Base-by-base conservation (phyloP, 2,113 vertebrate species). In the Xiphophorus hellerii region DNA sequence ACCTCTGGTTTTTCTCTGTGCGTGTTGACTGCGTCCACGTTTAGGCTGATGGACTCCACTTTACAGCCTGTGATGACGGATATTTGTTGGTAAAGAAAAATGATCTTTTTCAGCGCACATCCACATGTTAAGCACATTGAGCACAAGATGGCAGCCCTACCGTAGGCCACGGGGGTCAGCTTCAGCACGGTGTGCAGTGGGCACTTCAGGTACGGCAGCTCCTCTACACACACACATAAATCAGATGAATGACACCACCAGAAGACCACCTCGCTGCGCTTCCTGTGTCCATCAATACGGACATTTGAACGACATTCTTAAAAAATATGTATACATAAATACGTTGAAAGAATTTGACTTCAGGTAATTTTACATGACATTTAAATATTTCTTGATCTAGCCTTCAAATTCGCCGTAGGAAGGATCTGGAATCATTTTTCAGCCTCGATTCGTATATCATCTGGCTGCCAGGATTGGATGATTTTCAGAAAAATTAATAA, bases 141-240 rank as follows among this genome's bases (percentile, higher is more conserved):
- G 63, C 0, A 15, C 0, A 63, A 12, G 28, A 66, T 30, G 31
- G 0, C 12, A 0, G 39, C 85, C 96, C 94, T 90, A 99, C 98
- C 98, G 0, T 99, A 99, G 77, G 98, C 98, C 90, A 99, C 95
- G 0, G 98, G 98, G 0, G 98, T 99, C 58, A 99, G 94, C 94
- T 99, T 99, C 90, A 99, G 91, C 87, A 99, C 97, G 0, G 96
- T 97, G 88, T 99, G 98, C 86, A 99, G 92, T 0, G 98, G 95
- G 84, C 98, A 99, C 93, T 97, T 98, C 92, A 99, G 95, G 93
- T 99, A 99, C 64, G 98, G 97, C 89, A 99, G 95, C 85, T 97
- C 95, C 73, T 96, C 98, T 99, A 93, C 79, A 35, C 8, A n/a
- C 42, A 62, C 13, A 71, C 4, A 77, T 1, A 29, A 7, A 48